A percentile compares a stretch with the other conserved stretches of the same genome.
Conservation (phyloP, 2,888 invertebrate species). For the Carterocephalus palaemon region DNA sequence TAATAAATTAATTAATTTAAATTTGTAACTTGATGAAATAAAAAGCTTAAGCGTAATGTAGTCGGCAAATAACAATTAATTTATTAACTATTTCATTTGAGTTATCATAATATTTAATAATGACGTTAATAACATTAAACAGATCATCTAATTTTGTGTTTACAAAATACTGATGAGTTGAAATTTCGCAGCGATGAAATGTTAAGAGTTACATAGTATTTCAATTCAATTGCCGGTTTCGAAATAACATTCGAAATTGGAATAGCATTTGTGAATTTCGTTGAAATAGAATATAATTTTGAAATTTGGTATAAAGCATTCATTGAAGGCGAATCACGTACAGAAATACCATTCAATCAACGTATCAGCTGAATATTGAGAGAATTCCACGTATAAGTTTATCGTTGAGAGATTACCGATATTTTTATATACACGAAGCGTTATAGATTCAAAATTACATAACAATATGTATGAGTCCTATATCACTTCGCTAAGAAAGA, state of each 20-base stretch:
- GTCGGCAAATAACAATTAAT: no score
- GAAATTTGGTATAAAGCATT: conserved; percentile 7
- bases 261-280: conserved; percentile 9
- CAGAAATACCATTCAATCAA: conserved; percentile 63
- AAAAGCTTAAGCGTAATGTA: not conserved
- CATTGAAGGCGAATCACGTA: conserved; percentile 40
- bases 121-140: no score
- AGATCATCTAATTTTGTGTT: not conserved
- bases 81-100: no score
- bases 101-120: not conserved
- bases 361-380: conserved; percentile 39
- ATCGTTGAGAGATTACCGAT: no score
- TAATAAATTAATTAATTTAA: no score
- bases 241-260: conserved; percentile 12
- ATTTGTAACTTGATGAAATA: not conserved
- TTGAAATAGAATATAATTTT: conserved; percentile 9
- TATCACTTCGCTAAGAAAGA: no score
- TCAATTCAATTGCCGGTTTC: conserved; percentile 9
- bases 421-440: no score
- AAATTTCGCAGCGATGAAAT: conserved; percentile 2
- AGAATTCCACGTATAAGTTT: not conserved
- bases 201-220: conserved; percentile 1
- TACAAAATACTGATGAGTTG: not conserved
- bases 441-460: no score
- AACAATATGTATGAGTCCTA: no score